Evolutionary conservation across 2,113 vertebrate genomes (phyloP).

Genomic region (Bothrops jararaca): DNA sequence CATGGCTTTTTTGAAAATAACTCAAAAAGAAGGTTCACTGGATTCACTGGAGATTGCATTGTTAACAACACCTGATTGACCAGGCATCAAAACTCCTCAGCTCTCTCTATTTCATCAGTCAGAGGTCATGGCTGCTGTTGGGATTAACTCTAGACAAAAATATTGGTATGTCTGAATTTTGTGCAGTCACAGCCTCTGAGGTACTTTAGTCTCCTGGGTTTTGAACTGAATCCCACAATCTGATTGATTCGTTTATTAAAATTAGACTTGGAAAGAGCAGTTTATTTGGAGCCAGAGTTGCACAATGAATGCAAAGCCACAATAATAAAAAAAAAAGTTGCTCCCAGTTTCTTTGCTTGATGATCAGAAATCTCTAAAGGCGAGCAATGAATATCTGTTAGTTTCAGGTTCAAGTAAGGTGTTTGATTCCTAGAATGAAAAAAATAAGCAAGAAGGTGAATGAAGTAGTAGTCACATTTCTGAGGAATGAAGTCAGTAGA

Average conservation of each 20-base stretch:
- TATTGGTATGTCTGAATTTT: not conserved
- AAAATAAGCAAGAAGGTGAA: conserved; percentile 66
- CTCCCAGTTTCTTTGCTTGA: conserved; percentile 29
- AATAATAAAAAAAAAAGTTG: conserved; percentile 13
- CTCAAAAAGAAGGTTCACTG: not conserved
- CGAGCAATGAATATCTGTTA: conserved; percentile 60
- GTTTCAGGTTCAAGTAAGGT: conserved; percentile 55
- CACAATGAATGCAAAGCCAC: conserved; percentile 41
- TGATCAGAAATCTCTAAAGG: conserved; percentile 39
- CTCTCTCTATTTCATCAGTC: accelerated
- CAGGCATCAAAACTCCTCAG: not conserved
- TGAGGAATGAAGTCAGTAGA: conserved; percentile 79
- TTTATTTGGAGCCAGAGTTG: conserved; percentile 33
- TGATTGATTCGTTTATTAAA: conserved; percentile 37
- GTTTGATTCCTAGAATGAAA: conserved; percentile 60
- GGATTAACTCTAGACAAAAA: not conserved
- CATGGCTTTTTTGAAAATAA: conserved; percentile 3
- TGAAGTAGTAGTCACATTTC: conserved; percentile 69
- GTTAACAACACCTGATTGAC: not conserved
- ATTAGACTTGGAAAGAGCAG: conserved; percentile 22
- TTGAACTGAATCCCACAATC: not conserved
- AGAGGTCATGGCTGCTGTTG: not conserved
- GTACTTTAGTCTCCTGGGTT: conserved; percentile 13
- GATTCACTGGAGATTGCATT: conserved; percentile 11
- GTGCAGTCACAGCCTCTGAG: not conserved